Evolutionary conservation across 2,888 invertebrate genomes (phyloP).

Genomic region (Drosophila algonquin): DNA sequence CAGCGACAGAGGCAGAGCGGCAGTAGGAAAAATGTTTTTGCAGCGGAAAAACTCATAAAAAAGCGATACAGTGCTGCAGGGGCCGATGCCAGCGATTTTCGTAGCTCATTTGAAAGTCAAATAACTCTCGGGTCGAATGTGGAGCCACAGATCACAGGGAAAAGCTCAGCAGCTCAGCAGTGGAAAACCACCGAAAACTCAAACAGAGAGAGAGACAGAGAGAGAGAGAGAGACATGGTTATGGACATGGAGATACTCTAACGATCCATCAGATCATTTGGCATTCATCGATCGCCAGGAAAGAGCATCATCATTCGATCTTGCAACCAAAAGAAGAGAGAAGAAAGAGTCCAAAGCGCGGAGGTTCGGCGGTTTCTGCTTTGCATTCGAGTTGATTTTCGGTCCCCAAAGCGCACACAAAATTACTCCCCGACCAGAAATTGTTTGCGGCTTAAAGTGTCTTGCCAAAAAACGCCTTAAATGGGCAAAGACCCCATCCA

Average conservation of each 20-base stretch:
- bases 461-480: constrained; percentile 46
- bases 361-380: constrained; percentile 32
- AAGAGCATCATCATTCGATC: not conserved
- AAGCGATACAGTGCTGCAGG: constrained; percentile 38
- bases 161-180: constrained; percentile 17
- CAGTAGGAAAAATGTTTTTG: constrained; percentile 60
- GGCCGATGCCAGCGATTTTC: constrained; percentile 25
- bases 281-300: not conserved
- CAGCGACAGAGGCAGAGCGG: constrained; percentile 49
- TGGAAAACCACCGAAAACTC: constrained; percentile 52
- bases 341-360: too few relatives aligned
- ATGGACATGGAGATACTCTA: constrained; percentile 21
- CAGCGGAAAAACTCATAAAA: constrained; percentile 78
- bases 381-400: constrained; percentile 69
- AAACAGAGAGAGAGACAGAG: constrained; percentile 15
- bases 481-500: constrained; percentile 51
- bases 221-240: not conserved
- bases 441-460: constrained; percentile 61
- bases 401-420: constrained; percentile 38
- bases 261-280: constrained; percentile 5
- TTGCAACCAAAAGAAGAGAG: too few relatives aligned
- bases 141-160: constrained; percentile 42
- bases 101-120: constrained; percentile 74
- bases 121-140: constrained; percentile 62
- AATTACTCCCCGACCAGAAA: constrained; percentile 61